Evolutionary conservation across 2,113 vertebrate species (phyloP).

Genomic region (Platysternon megacephalum): DNA sequence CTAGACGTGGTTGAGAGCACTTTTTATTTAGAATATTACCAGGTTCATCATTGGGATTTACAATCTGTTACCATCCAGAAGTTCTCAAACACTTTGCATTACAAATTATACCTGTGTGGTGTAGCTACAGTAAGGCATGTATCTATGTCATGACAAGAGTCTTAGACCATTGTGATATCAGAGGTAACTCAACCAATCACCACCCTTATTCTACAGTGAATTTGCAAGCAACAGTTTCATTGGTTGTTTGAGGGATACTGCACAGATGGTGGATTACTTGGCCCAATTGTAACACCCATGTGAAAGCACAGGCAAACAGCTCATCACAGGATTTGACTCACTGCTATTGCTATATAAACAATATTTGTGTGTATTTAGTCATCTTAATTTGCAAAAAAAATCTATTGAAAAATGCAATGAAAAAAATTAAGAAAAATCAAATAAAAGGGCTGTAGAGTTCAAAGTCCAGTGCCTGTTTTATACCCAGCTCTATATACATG

Average conservation of each 20-base stretch:
- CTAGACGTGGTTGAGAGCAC: neutral
- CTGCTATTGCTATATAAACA: neutral
- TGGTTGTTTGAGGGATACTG: neutral
- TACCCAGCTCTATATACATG: neutral
- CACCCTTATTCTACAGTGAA: neutral
- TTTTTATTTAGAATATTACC: neutral
- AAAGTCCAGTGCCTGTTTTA: neutral
- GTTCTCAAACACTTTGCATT: neutral
- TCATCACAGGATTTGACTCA: neutral
- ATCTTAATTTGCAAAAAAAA: neutral
- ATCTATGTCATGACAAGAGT: neutral
- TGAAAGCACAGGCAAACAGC: neutral
- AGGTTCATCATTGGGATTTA: neutral
- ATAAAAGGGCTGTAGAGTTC: neutral
- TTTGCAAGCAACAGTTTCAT: neutral
- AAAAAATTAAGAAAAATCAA: neutral
- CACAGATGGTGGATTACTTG: neutral
- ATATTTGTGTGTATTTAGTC: neutral
- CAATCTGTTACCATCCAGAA: neutral
- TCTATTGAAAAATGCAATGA: fast-evolving
- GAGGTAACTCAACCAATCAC: neutral
- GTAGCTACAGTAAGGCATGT: neutral
- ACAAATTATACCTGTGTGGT: neutral
- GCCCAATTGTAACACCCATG: neutral
- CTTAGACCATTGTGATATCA: neutral